Percentiles rank a stretch among this genome's conserved stretches.
phyloP scores from a whole-genome alignment of 2,113 vertebrate species.

The Caretta caretta region DNA sequence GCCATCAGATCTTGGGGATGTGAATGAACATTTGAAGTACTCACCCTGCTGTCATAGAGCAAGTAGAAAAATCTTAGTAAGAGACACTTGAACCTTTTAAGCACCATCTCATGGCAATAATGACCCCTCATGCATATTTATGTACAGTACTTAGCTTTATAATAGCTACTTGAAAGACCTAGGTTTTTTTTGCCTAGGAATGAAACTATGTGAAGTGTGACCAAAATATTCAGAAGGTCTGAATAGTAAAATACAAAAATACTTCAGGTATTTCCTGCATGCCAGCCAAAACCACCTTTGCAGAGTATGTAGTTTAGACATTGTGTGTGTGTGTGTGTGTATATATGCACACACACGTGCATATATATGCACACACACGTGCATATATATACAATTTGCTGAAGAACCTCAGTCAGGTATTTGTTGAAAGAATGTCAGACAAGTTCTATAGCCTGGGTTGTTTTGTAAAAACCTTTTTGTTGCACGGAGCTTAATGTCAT shows the following conservation, averaged over 20 bases:
- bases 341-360: not conserved
- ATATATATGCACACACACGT: not conserved
- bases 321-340: not conserved
- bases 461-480: slow-evolving; percentile 63
- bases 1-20: not conserved
- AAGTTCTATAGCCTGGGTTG: not conserved
- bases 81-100: slow-evolving; percentile 79
- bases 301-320: not conserved
- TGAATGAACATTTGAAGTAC: slow-evolving; percentile 23
- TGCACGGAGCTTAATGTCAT: slow-evolving; percentile 43
- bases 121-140: slow-evolving; percentile 81
- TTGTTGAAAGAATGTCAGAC: slow-evolving; percentile 41
- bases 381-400: not conserved
- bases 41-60: slow-evolving; percentile 12
- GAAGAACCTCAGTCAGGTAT: not conserved
- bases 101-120: slow-evolving; percentile 72
- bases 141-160: slow-evolving; percentile 70
- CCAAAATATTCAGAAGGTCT: slow-evolving; percentile 68
- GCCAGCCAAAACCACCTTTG: not conserved
- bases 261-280: slow-evolving; percentile 35
- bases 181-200: slow-evolving; percentile 49
- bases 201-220: slow-evolving; percentile 65
- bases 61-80: slow-evolving; percentile 71
- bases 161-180: slow-evolving; percentile 73
- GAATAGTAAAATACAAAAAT: slow-evolving; percentile 52